phyloP scores from a whole-genome alignment of 2,888 invertebrate genomes.

The Drosophila paracracens region DNA sequence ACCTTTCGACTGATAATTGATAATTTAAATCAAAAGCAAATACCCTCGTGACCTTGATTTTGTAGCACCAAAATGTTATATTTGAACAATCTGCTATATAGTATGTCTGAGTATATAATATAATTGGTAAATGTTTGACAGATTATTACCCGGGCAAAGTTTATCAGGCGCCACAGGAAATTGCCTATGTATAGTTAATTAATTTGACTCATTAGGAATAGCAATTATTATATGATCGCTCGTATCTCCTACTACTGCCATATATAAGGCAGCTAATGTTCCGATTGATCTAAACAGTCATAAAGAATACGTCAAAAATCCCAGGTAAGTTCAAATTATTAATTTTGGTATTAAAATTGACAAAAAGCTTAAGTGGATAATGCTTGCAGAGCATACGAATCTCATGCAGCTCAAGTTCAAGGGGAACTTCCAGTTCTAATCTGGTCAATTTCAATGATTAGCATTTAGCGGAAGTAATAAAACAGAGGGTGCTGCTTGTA shows the following conservation, averaged over 20 bases:
- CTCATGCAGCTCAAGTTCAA: neutral
- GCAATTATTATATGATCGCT: conserved; percentile 6
- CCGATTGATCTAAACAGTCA: neutral
- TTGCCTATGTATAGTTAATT: conserved; percentile 35
- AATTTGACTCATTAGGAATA: conserved; percentile 38
- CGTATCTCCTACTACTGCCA: neutral
- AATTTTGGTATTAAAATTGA: neutral
- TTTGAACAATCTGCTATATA: neutral
- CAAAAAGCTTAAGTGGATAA: neutral
- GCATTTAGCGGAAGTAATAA: conserved; percentile 56
- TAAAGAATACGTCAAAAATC: neutral
- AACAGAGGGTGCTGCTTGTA: conserved; percentile 46
- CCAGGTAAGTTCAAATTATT: neutral
- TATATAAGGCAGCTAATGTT: conserved; percentile 15
- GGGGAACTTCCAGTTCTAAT: conserved; percentile 6
- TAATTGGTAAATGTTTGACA: conserved; percentile 13
- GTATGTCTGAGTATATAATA: conserved; percentile 2
- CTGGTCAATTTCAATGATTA: conserved; percentile 34
- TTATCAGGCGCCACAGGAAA: conserved; percentile 69
- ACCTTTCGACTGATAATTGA: conserved; percentile 36
- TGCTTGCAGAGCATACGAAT: conserved; percentile 4
- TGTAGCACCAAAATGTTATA: conserved; percentile 8
- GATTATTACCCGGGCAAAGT: conserved; percentile 39
- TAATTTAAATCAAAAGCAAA: conserved; percentile 4
- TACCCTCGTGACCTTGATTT: conserved; percentile 62